Base-by-base conservation (phyloP, 2,113 vertebrate species). In the Podilymbus podiceps region DNA sequence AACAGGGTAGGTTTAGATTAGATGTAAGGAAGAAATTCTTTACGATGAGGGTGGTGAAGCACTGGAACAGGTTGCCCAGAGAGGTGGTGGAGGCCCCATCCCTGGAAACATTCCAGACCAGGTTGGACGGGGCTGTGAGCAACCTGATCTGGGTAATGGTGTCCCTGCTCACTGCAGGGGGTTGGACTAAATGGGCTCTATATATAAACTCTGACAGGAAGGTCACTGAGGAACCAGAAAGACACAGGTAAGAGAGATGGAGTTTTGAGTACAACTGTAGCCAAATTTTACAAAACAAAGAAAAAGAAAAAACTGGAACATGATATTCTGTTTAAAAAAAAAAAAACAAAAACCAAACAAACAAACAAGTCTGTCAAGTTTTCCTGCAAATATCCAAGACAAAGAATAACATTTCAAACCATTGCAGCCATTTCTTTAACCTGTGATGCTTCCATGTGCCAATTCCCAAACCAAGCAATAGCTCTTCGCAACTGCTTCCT, bases 361-460 rank as follows among this genome's bases (percentile, higher is more conserved):
- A 38, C 8, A 38, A 38, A 38, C 8, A 56, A 9, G 25, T 0
- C 6, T 17, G 5, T 13, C 55, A 77, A 62, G 53, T 66, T 60
- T 85, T 89, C 28, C 52, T 68, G 53, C 11, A 93, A 85, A 80
- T 58, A 93, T 21, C 16, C 22, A 79, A 86, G 23, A 31, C 23
- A 78, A 28, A 80, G 8, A 69, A 10, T 30, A 88, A 63, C 8
- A 40, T 40, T 55, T 64, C 30, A 71, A 91, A 93, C 47, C 33
- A 88, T 0, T 47, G 15, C 42, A 72, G 33, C 11, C 21, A 52
- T 44, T 90, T 86, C 31, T 68, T 75, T 63, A 71, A 55, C 18
- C 4, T 1, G 2, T 14, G 12, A 59, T 13, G 7, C 7, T 89
- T 79, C 46, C 42, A 42, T 1, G 0, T 53, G 15, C 53, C 12